Percentiles rank a stretch among this genome's conserved stretches.
Evolutionary conservation across 2,113 vertebrate genomes (phyloP).

Genomic region (Tachysurus fulvidraco): DNA sequence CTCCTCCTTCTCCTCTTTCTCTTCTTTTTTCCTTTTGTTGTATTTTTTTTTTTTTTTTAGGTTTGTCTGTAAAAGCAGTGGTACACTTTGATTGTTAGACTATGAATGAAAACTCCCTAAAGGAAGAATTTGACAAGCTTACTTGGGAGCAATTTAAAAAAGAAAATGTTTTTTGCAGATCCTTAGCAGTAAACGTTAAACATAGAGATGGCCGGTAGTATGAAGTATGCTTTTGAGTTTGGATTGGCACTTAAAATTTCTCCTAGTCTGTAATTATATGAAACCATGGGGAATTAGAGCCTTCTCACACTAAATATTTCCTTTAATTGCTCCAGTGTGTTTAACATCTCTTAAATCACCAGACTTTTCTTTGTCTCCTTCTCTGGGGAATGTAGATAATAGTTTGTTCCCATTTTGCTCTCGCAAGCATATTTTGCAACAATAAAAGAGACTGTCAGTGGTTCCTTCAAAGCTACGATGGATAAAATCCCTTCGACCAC

Average conservation of each 20-base stretch:
- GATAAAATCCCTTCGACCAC: neutral
- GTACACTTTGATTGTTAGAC: conserved; percentile 51
- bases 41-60: neutral
- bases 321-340: conserved; percentile 40
- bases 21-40: conserved; percentile 25
- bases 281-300: conserved; percentile 60
- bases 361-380: conserved; percentile 39
- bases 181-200: conserved; percentile 24
- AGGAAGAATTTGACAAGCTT: conserved; percentile 68
- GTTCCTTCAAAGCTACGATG: neutral
- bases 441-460: conserved; percentile 6
- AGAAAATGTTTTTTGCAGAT: conserved; percentile 35
- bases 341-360: conserved; percentile 44
- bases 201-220: conserved; percentile 42
- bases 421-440: conserved; percentile 22
- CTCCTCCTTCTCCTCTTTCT: neutral
- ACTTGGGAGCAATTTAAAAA: conserved; percentile 58
- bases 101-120: conserved; percentile 61
- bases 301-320: conserved; percentile 60
- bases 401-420: conserved; percentile 46
- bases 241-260: conserved; percentile 61
- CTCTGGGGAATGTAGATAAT: conserved; percentile 52
- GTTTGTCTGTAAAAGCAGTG: conserved; percentile 48
- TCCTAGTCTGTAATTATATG: conserved; percentile 68
- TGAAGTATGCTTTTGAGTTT: conserved; percentile 60